phyloP scores from a whole-genome alignment of 1,140 invertebrate species.

The Leptopilina clavipes region DNA sequence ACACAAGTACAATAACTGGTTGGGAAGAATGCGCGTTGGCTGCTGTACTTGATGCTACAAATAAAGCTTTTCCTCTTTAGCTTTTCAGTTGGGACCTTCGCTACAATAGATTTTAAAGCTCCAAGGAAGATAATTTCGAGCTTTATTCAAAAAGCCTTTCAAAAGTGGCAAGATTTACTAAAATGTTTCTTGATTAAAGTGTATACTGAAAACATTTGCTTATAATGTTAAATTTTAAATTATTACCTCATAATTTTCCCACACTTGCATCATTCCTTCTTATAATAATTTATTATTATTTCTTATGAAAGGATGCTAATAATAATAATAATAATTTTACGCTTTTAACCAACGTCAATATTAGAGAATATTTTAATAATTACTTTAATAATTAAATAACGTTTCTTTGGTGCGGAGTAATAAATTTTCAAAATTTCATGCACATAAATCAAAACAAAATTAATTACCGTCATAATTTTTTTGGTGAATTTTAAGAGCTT shows the following conservation, averaged over 20 bases:
- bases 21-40: neutral
- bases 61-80: conserved; percentile 33
- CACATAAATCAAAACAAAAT: too few relatives aligned
- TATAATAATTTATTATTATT: too few relatives aligned
- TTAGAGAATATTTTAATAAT: too few relatives aligned
- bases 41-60: conserved; percentile 28
- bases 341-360: too few relatives aligned
- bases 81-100: conserved; percentile 29
- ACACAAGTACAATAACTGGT: conserved; percentile 19
- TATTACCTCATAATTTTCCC: neutral
- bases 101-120: conserved; percentile 24
- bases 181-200: conserved; percentile 3
- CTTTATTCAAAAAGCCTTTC: conserved; percentile 25
- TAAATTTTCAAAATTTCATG: too few relatives aligned
- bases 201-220: neutral
- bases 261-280: too few relatives aligned
- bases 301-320: too few relatives aligned
- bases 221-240: neutral
- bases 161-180: conserved; percentile 24
- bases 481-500: too few relatives aligned
- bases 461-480: too few relatives aligned
- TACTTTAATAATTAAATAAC: too few relatives aligned
- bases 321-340: too few relatives aligned
- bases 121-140: neutral
- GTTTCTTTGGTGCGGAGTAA: too few relatives aligned